These are phyloP conservation scores for Temnothorax unifasciatus DNA, from an alignment of 2,888 invertebrate species.

Conservation along the genomic window DNA sequence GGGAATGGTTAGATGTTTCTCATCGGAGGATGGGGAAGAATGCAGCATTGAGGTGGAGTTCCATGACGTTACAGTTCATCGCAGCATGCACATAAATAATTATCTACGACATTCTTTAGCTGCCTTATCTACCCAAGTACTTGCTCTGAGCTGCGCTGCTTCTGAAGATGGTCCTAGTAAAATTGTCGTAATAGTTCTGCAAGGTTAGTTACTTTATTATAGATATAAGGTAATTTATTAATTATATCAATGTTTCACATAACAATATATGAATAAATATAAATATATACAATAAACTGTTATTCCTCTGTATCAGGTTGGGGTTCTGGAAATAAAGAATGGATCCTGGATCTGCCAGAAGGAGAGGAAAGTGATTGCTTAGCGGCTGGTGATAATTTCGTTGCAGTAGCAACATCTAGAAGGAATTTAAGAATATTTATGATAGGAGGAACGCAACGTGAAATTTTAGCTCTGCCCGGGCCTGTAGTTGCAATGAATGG, in stretches of 20 bases:
- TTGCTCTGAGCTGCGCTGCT: conserved; percentile 91
- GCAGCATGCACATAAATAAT: conserved; percentile 96
- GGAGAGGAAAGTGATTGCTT: conserved; percentile 92
- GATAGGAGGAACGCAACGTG: conserved; percentile 95
- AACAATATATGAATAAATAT: neutral
- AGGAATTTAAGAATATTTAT: conserved; percentile 94
- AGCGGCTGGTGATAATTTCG: conserved; percentile 89
- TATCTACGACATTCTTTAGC: conserved; percentile 95
- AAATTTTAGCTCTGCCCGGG: conserved; percentile 91
- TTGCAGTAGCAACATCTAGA: conserved; percentile 93
- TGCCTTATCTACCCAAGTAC: conserved; percentile 92
- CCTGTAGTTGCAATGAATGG: conserved; percentile 91
- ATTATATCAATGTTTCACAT: neutral
- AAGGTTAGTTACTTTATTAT: conserved; percentile 74
- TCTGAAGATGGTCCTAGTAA: conserved; percentile 89
- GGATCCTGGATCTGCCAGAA: conserved; percentile 93
- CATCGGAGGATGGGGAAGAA: conserved; percentile 89
- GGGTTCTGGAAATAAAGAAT: conserved; percentile 93
- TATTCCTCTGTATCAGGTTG: conserved; percentile 81
- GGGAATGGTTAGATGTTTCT: conserved; percentile 95
- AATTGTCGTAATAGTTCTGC: conserved; percentile 82
- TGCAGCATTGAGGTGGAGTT: conserved; percentile 97
- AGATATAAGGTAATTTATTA: neutral
- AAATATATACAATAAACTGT: neutral
- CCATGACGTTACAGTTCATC: conserved; percentile 96